Base-by-base conservation (phyloP, 2,113 vertebrate species). In the Leucosticte australis region DNA sequence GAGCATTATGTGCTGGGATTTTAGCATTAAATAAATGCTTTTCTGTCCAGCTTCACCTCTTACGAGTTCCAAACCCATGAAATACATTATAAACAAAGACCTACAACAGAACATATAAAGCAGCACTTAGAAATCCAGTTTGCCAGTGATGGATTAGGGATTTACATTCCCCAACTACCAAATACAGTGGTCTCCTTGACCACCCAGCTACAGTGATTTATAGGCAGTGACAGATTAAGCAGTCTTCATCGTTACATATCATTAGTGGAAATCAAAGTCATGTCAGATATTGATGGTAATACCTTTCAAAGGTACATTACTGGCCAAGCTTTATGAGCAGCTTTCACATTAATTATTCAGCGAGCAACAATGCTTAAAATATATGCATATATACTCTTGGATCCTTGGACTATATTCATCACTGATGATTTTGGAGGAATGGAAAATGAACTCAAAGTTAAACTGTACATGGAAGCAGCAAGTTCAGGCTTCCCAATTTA, bases 211-310 rank as follows among this genome's bases (percentile, higher is more conserved):
- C 10, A 3, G 49, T 93, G 96, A 96, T 96, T 96, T 95, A 96
- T 83, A 35, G 1, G 1, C 30, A 75, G 52, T 79, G 90, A 88
- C 89, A 94, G 88, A 95, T 87, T 60, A 92, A 94, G 93, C 80
- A 94, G 77, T 86, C 92, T 76, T 96, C 90, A 74, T 93, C 83
- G 80, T 94, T 97, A 95, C 73, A 76, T 94, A 93, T 96, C 90
- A 90, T 96, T 94, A 94, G 90, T 47, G 76, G 90, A 93, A 96
- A 94, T 95, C 94, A 94, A 94, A 95, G 83, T 26, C 90, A 57
- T 87, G 90, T 84, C 94, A 97, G 92, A 88, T 96, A 96, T 96
- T 92, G 92, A 96, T 96, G 95, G 88, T 37, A 96, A 96, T 97
- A 95, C 94, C 88, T 96, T 96, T 86, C 90, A 90, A 94, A 95